Percentiles rank a stretch among this genome's conserved stretches.
Conservation (phyloP, 2,113 vertebrate species). For the Microcebus murinus region DNA sequence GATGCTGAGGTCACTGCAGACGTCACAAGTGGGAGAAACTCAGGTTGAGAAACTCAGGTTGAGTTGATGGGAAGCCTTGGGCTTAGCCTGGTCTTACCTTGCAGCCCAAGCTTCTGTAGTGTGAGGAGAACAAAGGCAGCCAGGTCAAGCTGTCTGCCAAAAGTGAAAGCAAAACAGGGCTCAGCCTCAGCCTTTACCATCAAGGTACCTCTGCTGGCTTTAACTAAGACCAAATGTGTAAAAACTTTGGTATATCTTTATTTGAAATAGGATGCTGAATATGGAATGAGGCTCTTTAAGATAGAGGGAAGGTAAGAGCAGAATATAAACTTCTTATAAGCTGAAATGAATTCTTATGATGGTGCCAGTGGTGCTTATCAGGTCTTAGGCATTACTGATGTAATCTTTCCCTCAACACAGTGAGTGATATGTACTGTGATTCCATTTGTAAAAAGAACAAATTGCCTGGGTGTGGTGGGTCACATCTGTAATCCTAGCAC, state of each 20-base stretch:
- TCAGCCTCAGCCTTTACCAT: background rate
- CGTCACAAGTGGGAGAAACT: too few species aligned
- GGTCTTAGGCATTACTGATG: background rate
- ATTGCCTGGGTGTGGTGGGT: too few species aligned
- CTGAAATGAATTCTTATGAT: background rate
- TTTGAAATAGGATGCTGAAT: background rate
- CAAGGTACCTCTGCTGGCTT: background rate
- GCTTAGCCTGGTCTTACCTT: background rate
- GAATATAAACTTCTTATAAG: background rate
- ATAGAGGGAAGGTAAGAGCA: background rate
- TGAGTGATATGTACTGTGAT: background rate
- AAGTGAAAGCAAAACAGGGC: background rate
- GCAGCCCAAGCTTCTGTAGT: too few species aligned
- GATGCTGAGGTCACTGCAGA: background rate
- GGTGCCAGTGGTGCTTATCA: background rate
- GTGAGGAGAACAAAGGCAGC: background rate
- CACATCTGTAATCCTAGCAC: too few species aligned
- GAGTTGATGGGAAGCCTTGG: background rate
- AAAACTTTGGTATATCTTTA: background rate
- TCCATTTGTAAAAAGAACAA: background rate
- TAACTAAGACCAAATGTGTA: background rate
- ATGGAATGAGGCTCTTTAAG: rapidly evolving
- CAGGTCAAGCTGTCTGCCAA: rapidly evolving
- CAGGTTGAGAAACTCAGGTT: background rate
- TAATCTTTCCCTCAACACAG: background rate